Evolutionary conservation across 2,888 invertebrate species (phyloP).

Genomic region (Boloria selene): DNA sequence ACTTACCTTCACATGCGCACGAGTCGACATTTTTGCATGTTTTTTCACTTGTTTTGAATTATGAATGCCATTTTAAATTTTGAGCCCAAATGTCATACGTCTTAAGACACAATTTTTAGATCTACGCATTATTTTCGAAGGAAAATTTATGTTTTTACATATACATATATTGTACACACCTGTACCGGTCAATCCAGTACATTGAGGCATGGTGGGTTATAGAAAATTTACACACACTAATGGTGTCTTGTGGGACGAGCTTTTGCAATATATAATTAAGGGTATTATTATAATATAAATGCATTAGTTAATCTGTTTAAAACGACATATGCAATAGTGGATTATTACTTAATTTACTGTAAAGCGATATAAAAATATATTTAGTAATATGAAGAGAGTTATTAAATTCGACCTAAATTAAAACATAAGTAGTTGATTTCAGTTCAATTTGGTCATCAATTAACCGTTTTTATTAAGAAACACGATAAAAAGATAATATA

Average conservation of each 20-base stretch:
- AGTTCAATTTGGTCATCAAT: constrained; percentile 17
- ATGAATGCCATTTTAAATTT: constrained; percentile 6
- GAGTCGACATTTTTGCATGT: constrained; percentile 73
- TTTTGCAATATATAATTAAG: constrained; percentile 10
- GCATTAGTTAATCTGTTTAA: constrained; percentile 37
- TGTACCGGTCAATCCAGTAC: constrained; percentile 17
- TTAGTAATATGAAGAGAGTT: constrained; percentile 17
- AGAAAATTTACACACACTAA: neutral
- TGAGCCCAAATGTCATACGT: constrained; percentile 7
- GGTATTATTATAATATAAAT: constrained; percentile 10
- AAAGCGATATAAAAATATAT: constrained; percentile 27
- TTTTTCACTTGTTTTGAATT: constrained; percentile 48
- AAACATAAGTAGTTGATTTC: constrained; percentile 9
- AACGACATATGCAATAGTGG: constrained; percentile 31
- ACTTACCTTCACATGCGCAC: constrained; percentile 75
- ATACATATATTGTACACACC: neutral
- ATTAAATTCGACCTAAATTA: constrained; percentile 17
- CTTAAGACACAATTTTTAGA: constrained; percentile 5
- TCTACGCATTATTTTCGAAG: neutral
- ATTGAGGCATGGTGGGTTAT: constrained; percentile 3
- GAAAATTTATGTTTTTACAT: neutral
- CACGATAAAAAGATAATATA: constrained; percentile 2
- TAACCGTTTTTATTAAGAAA: constrained; percentile 15
- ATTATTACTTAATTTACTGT: constrained; percentile 29
- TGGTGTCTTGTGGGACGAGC: neutral